A percentile compares a stretch with the other conserved stretches of the same genome.
These are phyloP conservation scores for Clarias platycephalus DNA, from an alignment of 2,797 vertebrate genomes.

Conservation along the genomic window DNA sequence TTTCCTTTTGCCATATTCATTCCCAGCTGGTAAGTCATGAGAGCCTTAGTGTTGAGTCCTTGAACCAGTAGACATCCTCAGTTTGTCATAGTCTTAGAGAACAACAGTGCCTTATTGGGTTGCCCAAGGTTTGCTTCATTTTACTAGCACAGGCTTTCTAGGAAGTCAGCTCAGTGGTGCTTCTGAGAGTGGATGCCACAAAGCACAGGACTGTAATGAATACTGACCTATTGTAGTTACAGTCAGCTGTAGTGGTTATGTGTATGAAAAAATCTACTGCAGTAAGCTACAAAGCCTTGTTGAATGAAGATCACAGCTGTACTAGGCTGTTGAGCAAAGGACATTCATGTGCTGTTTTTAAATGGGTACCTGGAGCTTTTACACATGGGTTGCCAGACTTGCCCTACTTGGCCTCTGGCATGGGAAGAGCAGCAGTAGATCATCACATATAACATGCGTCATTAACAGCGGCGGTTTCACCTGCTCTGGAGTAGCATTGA, in stretches of 20 bases:
- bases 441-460: conserved; percentile 28
- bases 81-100: neutral
- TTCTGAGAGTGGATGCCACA: conserved; percentile 32
- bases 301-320: conserved; percentile 42
- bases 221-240: conserved; percentile 38
- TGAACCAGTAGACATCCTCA: neutral
- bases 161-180: conserved; percentile 14
- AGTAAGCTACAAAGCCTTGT: conserved; percentile 15
- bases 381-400: conserved; percentile 19
- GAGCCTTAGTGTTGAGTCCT: neutral
- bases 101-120: neutral
- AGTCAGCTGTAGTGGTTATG: conserved; percentile 27
- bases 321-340: conserved; percentile 14
- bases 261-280: conserved; percentile 9
- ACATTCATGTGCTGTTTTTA: conserved; percentile 45
- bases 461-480: conserved; percentile 25
- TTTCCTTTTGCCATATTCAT: neutral
- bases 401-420: conserved; percentile 30
- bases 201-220: conserved; percentile 20
- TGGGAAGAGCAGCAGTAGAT: conserved; percentile 24
- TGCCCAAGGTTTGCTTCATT: conserved; percentile 20
- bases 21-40: neutral
- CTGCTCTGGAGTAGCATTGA: conserved; percentile 16
- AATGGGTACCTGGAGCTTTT: conserved; percentile 37
- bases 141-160: conserved; percentile 19